These are phyloP conservation scores for Larimichthys crocea DNA, from an alignment of 2,113 vertebrate genomes.

Conservation along the genomic window DNA sequence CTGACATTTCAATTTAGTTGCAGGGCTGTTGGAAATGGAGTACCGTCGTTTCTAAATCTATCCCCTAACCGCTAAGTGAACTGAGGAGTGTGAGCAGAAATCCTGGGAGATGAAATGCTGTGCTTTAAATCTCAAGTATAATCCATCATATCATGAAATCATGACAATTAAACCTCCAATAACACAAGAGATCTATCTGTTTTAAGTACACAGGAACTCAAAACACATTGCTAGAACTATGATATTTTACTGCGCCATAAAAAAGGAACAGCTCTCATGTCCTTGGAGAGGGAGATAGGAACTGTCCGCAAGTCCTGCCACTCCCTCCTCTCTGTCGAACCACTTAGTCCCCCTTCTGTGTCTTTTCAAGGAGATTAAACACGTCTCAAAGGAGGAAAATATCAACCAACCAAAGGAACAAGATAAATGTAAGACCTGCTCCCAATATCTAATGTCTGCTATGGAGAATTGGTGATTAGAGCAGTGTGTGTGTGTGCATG, in stretches of 20 bases:
- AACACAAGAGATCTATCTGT: conserved; percentile 10
- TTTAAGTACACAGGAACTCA: conserved; percentile 23
- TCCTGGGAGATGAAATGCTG: not conserved
- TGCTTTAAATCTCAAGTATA: conserved; percentile 3
- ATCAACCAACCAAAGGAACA: conserved; percentile 56
- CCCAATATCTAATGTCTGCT: conserved; percentile 57
- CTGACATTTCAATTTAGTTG: not conserved
- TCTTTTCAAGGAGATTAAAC: conserved; percentile 67
- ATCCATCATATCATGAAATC: not conserved
- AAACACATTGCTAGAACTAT: conserved; percentile 32
- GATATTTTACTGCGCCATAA: conserved; percentile 29
- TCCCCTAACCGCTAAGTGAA: not conserved
- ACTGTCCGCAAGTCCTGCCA: conserved; percentile 47
- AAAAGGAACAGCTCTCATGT: conserved; percentile 26
- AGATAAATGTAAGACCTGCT: conserved; percentile 62
- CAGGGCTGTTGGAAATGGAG: not conserved
- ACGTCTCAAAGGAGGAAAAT: conserved; percentile 70
- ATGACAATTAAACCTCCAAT: conserved; percentile 12
- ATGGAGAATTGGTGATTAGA: conserved; percentile 54
- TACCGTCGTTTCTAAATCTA: not conserved
- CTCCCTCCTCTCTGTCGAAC: conserved; percentile 32
- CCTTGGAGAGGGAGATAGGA: conserved; percentile 60
- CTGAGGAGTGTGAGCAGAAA: not conserved
- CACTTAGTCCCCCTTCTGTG: conserved; percentile 50
- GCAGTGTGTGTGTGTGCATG: conserved; percentile 17